These are phyloP conservation scores for Diplodus sargus DNA, from an alignment of 2,797 vertebrate species.

Conservation along the genomic window DNA sequence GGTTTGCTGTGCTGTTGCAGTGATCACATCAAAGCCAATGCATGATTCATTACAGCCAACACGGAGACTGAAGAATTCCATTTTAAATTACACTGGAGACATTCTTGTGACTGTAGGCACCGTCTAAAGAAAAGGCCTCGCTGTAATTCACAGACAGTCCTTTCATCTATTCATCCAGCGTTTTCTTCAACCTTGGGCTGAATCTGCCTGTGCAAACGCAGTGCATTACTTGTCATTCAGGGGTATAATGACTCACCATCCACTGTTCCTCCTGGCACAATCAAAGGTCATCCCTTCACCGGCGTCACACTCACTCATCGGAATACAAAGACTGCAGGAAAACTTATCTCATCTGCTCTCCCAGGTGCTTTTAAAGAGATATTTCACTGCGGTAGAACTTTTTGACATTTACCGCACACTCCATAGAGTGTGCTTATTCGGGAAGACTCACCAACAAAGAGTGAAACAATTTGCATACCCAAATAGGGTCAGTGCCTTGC, in stretches of 20 bases:
- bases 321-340: constrained; percentile 66
- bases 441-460: neutral
- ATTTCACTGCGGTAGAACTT: constrained; percentile 22
- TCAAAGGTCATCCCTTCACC: constrained; percentile 71
- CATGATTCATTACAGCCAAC: constrained; percentile 31
- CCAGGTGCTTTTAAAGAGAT: constrained; percentile 53
- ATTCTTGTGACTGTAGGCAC: constrained; percentile 32
- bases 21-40: constrained; percentile 48
- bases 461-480: neutral
- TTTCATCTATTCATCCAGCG: constrained; percentile 60
- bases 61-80: constrained; percentile 47
- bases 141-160: constrained; percentile 38
- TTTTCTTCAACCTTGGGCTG: constrained; percentile 66
- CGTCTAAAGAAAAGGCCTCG: constrained; percentile 33
- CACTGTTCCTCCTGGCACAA: constrained; percentile 54
- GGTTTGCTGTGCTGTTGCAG: constrained; percentile 7
- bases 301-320: constrained; percentile 52
- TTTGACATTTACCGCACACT: constrained; percentile 24
- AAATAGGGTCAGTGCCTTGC: constrained; percentile 14
- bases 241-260: constrained; percentile 70
- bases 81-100: constrained; percentile 47
- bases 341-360: constrained; percentile 56
- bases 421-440: neutral
- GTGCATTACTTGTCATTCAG: constrained; percentile 69
- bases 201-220: constrained; percentile 44